Evolutionary conservation across 2,888 invertebrate species (phyloP).

Genomic region (Stictocephala bisonia): DNA sequence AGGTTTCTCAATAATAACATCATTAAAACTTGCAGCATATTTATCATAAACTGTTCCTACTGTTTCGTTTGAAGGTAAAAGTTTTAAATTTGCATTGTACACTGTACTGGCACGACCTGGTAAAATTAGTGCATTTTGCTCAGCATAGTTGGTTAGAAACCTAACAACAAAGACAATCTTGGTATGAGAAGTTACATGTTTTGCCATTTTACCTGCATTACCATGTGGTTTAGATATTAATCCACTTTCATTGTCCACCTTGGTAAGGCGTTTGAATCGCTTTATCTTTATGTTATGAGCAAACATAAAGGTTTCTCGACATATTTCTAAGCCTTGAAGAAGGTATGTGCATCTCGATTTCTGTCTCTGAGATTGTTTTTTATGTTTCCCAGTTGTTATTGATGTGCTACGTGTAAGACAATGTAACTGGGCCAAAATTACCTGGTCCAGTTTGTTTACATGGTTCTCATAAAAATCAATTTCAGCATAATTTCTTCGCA

Average conservation of each 20-base stretch:
- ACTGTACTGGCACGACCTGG: background rate
- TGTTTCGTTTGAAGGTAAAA: constrained; percentile 24
- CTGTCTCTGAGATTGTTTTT: background rate
- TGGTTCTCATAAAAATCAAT: constrained; percentile 19
- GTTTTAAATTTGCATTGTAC: background rate
- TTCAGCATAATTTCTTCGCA: constrained; percentile 18
- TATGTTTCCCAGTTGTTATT: background rate
- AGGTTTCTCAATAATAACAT: background rate
- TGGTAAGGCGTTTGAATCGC: constrained; percentile 25
- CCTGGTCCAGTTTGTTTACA: constrained; percentile 20
- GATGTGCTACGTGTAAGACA: constrained; percentile 1
- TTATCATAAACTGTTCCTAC: background rate
- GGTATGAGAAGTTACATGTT: background rate
- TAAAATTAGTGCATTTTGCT: constrained; percentile 13
- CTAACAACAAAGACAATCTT: background rate
- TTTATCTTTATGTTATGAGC: constrained; percentile 38
- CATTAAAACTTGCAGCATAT: constrained; percentile 33
- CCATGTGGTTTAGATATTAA: constrained; percentile 18
- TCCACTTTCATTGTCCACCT: constrained; percentile 19
- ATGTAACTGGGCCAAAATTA: constrained; percentile 32
- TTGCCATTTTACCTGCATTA: constrained; percentile 4
- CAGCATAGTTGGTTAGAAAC: constrained; percentile 22
- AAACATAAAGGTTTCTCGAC: constrained; percentile 31
- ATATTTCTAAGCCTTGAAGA: background rate
- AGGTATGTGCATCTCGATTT: background rate